Conservation (phyloP, 2,113 vertebrate genomes). For the Cnemophilus loriae region DNA sequence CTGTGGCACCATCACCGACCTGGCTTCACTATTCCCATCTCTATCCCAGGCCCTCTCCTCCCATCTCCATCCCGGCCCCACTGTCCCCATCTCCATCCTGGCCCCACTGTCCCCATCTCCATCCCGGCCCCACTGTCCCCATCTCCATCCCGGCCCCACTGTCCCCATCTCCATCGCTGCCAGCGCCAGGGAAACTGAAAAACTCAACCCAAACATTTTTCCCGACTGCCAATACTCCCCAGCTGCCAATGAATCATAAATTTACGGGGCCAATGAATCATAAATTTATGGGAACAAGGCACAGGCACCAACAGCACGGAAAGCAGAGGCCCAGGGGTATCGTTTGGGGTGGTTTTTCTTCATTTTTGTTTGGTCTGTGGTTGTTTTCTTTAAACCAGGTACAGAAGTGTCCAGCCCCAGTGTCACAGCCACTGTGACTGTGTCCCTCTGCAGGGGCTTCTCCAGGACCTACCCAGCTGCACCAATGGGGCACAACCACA, state of each 20-base stretch:
- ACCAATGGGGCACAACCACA: accelerated
- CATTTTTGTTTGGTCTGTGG: not conserved
- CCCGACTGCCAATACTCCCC: not conserved
- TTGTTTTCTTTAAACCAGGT: not conserved
- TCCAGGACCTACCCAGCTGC: too few species aligned
- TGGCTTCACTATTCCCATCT: not conserved
- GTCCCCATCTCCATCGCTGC: not conserved
- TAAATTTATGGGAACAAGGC: not conserved
- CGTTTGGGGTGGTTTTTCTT: not conserved
- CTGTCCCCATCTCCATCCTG: too few species aligned
- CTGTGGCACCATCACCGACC: not conserved
- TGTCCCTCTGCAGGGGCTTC: not conserved
- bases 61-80: not conserved
- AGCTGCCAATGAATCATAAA: not conserved
- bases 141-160: not conserved
- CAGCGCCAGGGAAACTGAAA: accelerated
- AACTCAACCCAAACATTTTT: not conserved
- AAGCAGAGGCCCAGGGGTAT: not conserved
- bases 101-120: not conserved
- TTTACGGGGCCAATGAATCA: not conserved
- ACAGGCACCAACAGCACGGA: not conserved
- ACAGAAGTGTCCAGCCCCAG: not conserved
- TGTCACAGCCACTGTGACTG: not conserved
- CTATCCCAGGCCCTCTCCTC: accelerated
- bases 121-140: accelerated